Evolutionary conservation across 2,113 vertebrate species (phyloP), one percentile per base, ranked within the genome.

Genomic region (Sceloporus undulatus): DNA sequence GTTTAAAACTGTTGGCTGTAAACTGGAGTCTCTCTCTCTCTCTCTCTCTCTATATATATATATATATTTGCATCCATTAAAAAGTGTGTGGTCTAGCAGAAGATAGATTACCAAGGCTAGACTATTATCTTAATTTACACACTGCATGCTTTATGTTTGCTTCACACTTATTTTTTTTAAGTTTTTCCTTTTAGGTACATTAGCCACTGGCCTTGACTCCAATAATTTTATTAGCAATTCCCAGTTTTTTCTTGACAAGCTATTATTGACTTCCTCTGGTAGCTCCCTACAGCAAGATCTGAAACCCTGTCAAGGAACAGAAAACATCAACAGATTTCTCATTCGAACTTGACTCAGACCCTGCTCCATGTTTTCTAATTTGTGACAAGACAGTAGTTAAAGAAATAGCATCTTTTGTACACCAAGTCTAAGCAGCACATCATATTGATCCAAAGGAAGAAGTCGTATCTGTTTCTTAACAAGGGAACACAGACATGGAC

Each of bases 71-170:
- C 29, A 0, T 85, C 68, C 88, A 86, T 75, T 42, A n/a, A 89
- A 80, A 90, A 88, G 38, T n/a, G 0, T 38, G 90, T 6, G 91
- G 89, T 79, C 90, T 86, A 90, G 80, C 11, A 56, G 94, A 89
- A 76, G 38, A 29, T 83, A 89, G 92, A 91, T 93, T 91, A 94
- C 91, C 0, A 0, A 94, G 88, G 88, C 85, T 86, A 91, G 91
- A 85, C 90, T 91, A 71, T 91, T 94, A 90, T 89, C 92, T 94
- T 94, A 92, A 90, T 85, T 93, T 93, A 91, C 84, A 91, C 84
- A 86, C 83, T 86, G 79, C 86, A 88, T 5, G 90, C 73, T 87
- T 86, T 78, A 93, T 70, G 87, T 89, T 91, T 92, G 92, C 54
- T 86, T 88, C 68, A 84, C 70, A 91, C 85, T 87, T 90, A 91